Percentiles rank a stretch among this genome's conserved stretches.
These are phyloP conservation scores for Strongylocentrotus purpuratus DNA, from an alignment of 35 echinoderm and acorn worm genomes.

Conservation along the genomic window DNA sequence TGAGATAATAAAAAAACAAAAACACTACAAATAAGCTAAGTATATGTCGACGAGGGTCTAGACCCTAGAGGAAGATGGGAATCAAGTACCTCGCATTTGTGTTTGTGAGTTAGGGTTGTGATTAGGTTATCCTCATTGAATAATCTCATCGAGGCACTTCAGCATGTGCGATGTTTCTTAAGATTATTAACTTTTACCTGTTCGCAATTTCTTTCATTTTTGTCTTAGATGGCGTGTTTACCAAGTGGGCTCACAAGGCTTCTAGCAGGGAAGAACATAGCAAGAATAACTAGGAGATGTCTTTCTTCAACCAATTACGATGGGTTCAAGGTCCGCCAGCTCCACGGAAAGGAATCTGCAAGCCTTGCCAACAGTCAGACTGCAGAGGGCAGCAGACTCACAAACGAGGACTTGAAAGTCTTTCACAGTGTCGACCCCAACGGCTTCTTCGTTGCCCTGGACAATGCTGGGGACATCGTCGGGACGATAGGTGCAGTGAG, in stretches of 20 bases:
- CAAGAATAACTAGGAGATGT: not conserved
- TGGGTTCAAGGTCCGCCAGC: constrained; percentile 49
- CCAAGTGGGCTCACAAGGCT: not conserved
- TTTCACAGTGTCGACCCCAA: constrained; percentile 72
- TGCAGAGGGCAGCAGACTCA: constrained; percentile 68
- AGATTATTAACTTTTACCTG: not conserved
- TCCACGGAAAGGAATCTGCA: constrained; percentile 72
- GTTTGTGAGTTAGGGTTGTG: too few species aligned
- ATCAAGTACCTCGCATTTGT: too few species aligned
- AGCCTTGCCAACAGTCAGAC: constrained; percentile 70
- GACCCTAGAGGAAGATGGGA: too few species aligned
- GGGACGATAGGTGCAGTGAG: constrained; percentile 72
- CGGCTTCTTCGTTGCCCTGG: constrained; percentile 74
- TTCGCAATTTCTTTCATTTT: not conserved
- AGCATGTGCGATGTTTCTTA: too few species aligned
- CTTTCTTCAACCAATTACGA: not conserved
- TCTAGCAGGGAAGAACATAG: not conserved
- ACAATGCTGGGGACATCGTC: constrained; percentile 70
- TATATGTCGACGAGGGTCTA: too few species aligned
- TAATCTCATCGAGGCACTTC: too few species aligned
- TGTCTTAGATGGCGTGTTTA: not conserved
- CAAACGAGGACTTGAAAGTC: constrained; percentile 68
- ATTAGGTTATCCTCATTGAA: too few species aligned
- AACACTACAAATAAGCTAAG: too few species aligned
- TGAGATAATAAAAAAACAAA: too few species aligned